Conservation (phyloP, 2,797 vertebrate genomes). For the Leptoclinus maculatus region DNA sequence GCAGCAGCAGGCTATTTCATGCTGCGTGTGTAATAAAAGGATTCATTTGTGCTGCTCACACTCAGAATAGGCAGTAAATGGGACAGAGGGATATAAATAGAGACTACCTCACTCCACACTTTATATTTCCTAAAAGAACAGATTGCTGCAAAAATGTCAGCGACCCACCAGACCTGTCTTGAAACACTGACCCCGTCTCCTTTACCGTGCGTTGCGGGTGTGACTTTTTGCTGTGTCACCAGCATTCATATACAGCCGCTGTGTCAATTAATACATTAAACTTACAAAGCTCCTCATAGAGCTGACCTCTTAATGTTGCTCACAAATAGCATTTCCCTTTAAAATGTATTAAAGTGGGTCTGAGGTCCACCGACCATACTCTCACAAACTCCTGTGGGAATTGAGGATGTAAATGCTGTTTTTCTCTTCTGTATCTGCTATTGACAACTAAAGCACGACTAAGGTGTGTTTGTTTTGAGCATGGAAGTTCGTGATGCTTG, state of each 20-base stretch:
- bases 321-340: background rate
- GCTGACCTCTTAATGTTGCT: background rate
- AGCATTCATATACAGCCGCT: background rate
- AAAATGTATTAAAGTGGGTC: background rate
- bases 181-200: background rate
- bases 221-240: background rate
- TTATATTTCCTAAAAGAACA: slow-evolving; percentile 60
- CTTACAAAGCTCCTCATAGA: background rate
- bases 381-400: background rate
- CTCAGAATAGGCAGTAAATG: slow-evolving; percentile 74
- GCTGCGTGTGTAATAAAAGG: slow-evolving; percentile 76
- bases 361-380: background rate
- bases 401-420: background rate
- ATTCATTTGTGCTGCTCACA: slow-evolving; percentile 78
- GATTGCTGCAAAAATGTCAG: slow-evolving; percentile 29
- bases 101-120: slow-evolving; percentile 63
- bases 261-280: background rate
- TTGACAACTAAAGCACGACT: background rate
- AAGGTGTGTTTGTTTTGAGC: background rate
- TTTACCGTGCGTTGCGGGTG: background rate
- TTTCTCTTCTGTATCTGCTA: background rate
- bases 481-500: background rate
- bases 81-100: slow-evolving; percentile 78
- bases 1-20: slow-evolving; percentile 71
- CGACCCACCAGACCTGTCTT: background rate